phyloP scores from a whole-genome alignment of 2,888 invertebrate genomes.

The Sarcophaga caerulescens region DNA sequence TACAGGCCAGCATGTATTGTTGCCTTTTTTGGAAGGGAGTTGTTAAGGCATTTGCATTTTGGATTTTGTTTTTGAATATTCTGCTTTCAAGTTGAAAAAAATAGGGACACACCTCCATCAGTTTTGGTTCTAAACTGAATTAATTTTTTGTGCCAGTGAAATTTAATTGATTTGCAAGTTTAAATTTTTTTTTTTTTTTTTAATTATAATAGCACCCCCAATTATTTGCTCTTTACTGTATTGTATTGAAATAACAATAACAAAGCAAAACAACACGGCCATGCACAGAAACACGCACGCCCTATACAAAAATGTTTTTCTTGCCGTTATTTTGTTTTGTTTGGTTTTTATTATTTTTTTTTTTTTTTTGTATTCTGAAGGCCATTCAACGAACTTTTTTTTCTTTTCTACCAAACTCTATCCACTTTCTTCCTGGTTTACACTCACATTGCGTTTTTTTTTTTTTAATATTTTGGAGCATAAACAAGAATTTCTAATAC shows the following conservation, averaged over 20 bases:
- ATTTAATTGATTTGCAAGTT: too few relatives aligned
- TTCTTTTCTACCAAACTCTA: neutral
- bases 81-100: too few relatives aligned
- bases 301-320: neutral
- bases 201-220: too few relatives aligned
- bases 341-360: constrained; percentile 36
- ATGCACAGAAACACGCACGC: neutral
- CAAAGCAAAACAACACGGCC: too few relatives aligned
- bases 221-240: too few relatives aligned
- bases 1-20: constrained; percentile 8
- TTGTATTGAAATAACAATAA: too few relatives aligned
- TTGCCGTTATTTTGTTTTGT: neutral
- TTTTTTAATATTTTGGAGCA: neutral
- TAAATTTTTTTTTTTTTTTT: too few relatives aligned
- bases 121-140: too few relatives aligned
- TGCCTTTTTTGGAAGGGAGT: constrained; percentile 25
- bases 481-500: constrained; percentile 53
- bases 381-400: constrained; percentile 64
- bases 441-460: too few relatives aligned
- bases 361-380: constrained; percentile 54
- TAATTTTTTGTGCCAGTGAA: too few relatives aligned
- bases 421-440: neutral
- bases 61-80: too few relatives aligned
- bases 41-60: neutral
- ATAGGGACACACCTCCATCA: too few relatives aligned